phyloP scores from a whole-genome alignment of 2,888 invertebrate genomes.

The Athalia cordata region DNA sequence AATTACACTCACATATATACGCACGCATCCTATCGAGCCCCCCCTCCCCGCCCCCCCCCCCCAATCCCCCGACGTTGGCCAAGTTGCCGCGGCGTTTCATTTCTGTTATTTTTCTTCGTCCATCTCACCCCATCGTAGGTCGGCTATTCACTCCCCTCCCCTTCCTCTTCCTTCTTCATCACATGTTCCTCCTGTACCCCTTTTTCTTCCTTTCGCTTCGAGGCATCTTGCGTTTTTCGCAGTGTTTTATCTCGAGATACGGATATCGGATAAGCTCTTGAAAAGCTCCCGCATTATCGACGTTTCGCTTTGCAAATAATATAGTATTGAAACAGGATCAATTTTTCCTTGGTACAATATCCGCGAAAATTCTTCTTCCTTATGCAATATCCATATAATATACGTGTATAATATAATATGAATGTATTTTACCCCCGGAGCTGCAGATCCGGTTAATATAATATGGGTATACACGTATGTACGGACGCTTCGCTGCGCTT shows the following conservation, averaged over 20 bases:
- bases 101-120: constrained; percentile 43
- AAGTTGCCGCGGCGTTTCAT: constrained; percentile 3
- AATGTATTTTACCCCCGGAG: no score
- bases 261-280: constrained; percentile 30
- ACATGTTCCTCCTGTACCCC: background rate
- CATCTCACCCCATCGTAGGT: constrained; percentile 18
- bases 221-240: constrained; percentile 3
- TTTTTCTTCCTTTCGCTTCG: background rate
- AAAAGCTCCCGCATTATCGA: constrained; percentile 34
- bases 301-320: constrained; percentile 27
- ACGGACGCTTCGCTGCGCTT: no score
- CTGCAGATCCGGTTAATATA: no score
- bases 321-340: constrained; percentile 11
- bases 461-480: no score
- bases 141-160: background rate
- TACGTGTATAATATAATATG: no score
- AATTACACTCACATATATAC: background rate
- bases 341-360: constrained; percentile 27
- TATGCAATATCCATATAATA: no score
- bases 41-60: constrained; percentile 18
- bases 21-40: constrained; percentile 11
- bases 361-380: background rate
- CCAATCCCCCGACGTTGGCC: background rate
- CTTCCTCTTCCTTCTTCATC: background rate
- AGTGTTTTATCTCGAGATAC: constrained; percentile 33